Evolutionary conservation across 2,888 invertebrate species (phyloP).

Genomic region (Sesia apiformis): DNA sequence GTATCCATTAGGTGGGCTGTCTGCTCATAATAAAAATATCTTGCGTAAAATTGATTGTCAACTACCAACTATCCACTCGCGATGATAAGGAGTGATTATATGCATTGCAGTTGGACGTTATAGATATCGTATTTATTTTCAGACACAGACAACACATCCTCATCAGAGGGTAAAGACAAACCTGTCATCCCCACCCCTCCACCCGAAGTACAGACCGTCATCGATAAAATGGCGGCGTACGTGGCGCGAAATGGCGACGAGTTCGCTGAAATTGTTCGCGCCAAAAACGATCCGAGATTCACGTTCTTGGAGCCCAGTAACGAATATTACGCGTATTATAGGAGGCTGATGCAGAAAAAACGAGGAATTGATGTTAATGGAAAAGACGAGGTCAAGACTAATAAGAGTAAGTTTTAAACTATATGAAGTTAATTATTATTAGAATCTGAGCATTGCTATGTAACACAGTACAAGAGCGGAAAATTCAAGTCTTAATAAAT

Average conservation of each 20-base stretch:
- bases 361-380: constrained; percentile 32
- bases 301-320: constrained; percentile 87
- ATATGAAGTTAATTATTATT: not conserved
- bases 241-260: constrained; percentile 96
- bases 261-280: constrained; percentile 91
- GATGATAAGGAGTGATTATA: too few species aligned
- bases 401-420: constrained; percentile 4
- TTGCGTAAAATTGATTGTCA: too few species aligned
- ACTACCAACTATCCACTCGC: too few species aligned
- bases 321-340: constrained; percentile 88
- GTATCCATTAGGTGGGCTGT: too few species aligned
- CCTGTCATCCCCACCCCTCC: constrained; percentile 79
- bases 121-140: too few species aligned
- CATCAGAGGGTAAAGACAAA: constrained; percentile 39
- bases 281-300: constrained; percentile 90
- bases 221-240: constrained; percentile 97
- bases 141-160: constrained; percentile 34
- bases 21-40: too few species aligned
- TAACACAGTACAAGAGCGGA: too few species aligned
- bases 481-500: too few species aligned
- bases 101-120: too few species aligned
- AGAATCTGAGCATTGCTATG: not conserved
- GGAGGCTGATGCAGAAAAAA: constrained; percentile 54
- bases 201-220: constrained; percentile 87
- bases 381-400: constrained; percentile 14